phyloP scores from a whole-genome alignment of 2,888 invertebrate species.

The Drosophila monieri region DNA sequence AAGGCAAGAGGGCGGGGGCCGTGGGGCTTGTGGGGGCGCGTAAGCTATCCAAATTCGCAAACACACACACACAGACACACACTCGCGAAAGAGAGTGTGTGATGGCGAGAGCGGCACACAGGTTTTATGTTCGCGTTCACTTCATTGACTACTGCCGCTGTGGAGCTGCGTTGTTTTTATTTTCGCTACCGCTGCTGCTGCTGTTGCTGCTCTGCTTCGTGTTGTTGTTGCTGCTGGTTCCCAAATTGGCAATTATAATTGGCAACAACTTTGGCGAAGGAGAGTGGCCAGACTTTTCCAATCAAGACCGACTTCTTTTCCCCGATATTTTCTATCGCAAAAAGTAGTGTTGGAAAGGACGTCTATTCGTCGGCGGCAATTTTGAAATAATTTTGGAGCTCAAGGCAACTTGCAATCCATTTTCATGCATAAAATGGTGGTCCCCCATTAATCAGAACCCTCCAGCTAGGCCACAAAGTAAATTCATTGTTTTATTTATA shows the following conservation, averaged over 20 bases:
- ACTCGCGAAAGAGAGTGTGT: background rate
- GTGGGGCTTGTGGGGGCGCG: slow-evolving; percentile 3
- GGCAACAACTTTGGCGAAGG: background rate
- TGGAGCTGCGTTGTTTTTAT: slow-evolving; percentile 25
- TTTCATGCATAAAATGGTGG: no score
- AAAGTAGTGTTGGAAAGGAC: background rate
- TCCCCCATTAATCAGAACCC: slow-evolving; percentile 1
- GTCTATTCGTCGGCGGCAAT: background rate
- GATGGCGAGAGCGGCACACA: slow-evolving; percentile 13
- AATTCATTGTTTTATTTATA: slow-evolving; percentile 58
- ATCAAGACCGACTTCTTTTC: background rate
- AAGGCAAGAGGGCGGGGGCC: slow-evolving; percentile 3
- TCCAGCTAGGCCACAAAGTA: slow-evolving; percentile 40
- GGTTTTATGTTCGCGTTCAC: slow-evolving; percentile 18
- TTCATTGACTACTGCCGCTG: slow-evolving; percentile 5
- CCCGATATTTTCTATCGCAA: background rate
- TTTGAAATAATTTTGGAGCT: background rate
- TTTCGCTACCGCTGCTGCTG: slow-evolving; percentile 44
- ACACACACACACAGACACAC: slow-evolving; percentile 13
- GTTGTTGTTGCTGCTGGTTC: slow-evolving; percentile 12
- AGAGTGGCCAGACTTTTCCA: no score
- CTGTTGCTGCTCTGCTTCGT: slow-evolving; percentile 1
- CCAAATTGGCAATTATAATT: background rate
- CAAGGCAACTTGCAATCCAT: background rate
- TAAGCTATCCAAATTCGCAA: slow-evolving; percentile 13